These are phyloP conservation scores for Crypturellus undulatus DNA, from an alignment of 2,113 vertebrate species.

Conservation along the genomic window DNA sequence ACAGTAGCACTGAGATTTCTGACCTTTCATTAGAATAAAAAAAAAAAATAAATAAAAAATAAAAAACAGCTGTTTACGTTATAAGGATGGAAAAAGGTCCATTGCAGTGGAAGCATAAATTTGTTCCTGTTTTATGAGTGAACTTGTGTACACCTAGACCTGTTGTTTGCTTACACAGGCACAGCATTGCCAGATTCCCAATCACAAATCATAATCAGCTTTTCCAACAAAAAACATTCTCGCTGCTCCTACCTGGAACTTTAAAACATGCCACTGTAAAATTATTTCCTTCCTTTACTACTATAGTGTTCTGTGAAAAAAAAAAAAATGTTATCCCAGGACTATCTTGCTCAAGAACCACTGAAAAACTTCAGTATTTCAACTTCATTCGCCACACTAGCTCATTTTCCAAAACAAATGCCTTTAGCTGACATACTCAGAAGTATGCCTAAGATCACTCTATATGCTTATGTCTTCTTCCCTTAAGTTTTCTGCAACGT, in stretches of 20 bases:
- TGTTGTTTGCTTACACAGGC: neutral
- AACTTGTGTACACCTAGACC: neutral
- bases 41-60: too few species aligned
- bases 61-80: neutral
- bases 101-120: neutral
- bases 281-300: neutral
- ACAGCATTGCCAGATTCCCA: neutral
- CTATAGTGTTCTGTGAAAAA: neutral
- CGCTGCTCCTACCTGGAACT: neutral
- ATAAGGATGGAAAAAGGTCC: neutral
- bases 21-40: neutral
- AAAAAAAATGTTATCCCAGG: neutral
- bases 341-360: neutral
- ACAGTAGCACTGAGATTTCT: conserved; percentile 13
- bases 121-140: neutral
- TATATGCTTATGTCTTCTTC: neutral
- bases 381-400: neutral
- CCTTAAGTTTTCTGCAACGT: neutral
- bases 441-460: neutral
- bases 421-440: neutral
- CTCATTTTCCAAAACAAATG: neutral
- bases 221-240: neutral
- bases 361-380: neutral
- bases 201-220: neutral
- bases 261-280: neutral